A percentile compares a stretch with the other conserved stretches of the same genome.
Conservation (phyloP, 2,888 invertebrate species). For the Ormyrus pomaceus region DNA sequence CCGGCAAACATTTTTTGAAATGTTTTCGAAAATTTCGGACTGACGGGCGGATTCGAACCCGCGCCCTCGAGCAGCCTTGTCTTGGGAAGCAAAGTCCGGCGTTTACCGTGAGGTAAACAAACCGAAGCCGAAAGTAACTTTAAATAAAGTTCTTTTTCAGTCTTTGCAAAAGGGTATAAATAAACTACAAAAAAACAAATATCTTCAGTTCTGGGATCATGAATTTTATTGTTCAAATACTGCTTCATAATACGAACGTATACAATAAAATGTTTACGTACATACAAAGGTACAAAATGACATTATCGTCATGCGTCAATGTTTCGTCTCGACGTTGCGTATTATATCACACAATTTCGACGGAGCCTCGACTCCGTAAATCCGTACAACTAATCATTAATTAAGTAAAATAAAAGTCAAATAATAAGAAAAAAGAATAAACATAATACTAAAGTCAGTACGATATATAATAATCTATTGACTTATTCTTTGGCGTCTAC, state of each 20-base stretch:
- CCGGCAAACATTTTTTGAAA: too few relatives aligned
- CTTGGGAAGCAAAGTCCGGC: too few relatives aligned
- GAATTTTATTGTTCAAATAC: slow-evolving; percentile 54
- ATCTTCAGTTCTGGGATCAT: slow-evolving; percentile 13
- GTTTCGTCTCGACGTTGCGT: slow-evolving; percentile 24
- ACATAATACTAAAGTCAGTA: slow-evolving; percentile 44
- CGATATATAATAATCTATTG: not conserved
- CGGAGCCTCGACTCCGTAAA: slow-evolving; percentile 22
- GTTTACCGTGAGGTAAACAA: too few relatives aligned
- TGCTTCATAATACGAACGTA: slow-evolving; percentile 52
- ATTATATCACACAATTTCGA: slow-evolving; percentile 33
- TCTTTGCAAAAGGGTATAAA: too few relatives aligned
- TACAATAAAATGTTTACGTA: slow-evolving; percentile 41
- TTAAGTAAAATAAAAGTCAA: not conserved
- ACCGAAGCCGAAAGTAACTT: too few relatives aligned
- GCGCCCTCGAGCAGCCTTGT: too few relatives aligned
- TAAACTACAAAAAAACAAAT: too few relatives aligned
- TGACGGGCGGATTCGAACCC: too few relatives aligned
- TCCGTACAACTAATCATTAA: slow-evolving; percentile 36
- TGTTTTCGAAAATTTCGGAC: too few relatives aligned
- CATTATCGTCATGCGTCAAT: slow-evolving; percentile 17
- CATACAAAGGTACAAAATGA: slow-evolving; percentile 54
- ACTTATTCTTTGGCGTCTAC: slow-evolving; percentile 2
- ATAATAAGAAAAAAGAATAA: slow-evolving; percentile 22
- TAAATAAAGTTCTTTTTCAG: too few relatives aligned